Percentiles rank a stretch among this genome's conserved stretches.
phyloP scores from a whole-genome alignment of 1,140 invertebrate genomes.

The Ips nitidus region DNA sequence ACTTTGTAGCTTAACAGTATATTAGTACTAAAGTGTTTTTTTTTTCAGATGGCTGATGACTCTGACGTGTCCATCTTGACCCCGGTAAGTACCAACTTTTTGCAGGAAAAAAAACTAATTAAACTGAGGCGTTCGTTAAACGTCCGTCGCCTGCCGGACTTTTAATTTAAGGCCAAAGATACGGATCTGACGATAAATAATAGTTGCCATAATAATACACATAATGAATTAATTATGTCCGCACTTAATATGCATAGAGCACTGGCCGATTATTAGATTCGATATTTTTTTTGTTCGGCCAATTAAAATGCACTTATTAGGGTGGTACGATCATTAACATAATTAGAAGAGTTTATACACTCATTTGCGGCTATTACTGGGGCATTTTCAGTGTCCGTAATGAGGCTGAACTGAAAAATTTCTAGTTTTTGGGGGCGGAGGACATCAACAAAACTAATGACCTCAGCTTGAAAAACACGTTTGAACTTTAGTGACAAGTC shows the following conservation, averaged over 20 bases:
- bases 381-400: too few relatives aligned
- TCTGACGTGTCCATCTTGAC: conserved; percentile 12
- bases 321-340: neutral
- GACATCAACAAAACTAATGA: too few relatives aligned
- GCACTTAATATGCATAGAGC: conserved; percentile 30
- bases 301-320: conserved; percentile 20
- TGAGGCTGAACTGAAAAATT: too few relatives aligned
- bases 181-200: conserved; percentile 23
- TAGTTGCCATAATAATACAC: conserved; percentile 26
- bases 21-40: too few relatives aligned
- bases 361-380: too few relatives aligned
- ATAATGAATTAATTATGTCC: conserved; percentile 31
- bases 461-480: too few relatives aligned
- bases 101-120: conserved; percentile 13
- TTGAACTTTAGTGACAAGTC: too few relatives aligned
- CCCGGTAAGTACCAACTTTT: conserved; percentile 23
- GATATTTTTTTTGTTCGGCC: conserved; percentile 2
- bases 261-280: conserved; percentile 19
- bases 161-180: conserved; percentile 23
- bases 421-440: too few relatives aligned
- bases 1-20: too few relatives aligned
- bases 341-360: too few relatives aligned
- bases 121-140: neutral
- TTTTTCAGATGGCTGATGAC: conserved; percentile 11
- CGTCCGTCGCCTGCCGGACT: neutral